A percentile compares a stretch with the other conserved stretches of the same genome.
Conservation (phyloP, 1,140 invertebrate species). For the Hylaeus anthracinus region DNA sequence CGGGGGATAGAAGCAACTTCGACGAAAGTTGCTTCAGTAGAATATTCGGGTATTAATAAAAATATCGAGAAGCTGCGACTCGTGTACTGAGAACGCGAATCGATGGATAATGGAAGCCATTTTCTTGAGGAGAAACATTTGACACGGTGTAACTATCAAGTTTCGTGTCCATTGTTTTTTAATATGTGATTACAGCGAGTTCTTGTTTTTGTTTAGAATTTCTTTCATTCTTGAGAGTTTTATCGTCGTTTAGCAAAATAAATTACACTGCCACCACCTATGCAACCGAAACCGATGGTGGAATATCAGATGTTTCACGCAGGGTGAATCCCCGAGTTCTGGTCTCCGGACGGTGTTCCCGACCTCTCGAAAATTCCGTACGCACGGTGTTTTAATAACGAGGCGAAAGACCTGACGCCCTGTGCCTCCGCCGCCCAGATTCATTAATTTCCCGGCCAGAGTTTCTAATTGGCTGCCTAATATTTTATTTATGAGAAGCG, state of each 20-base stretch:
- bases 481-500: slow-evolving; percentile 71
- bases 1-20: slow-evolving; percentile 46
- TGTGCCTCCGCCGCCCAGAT: slow-evolving; percentile 43
- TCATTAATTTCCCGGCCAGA: slow-evolving; percentile 69
- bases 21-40: slow-evolving; percentile 38
- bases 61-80: slow-evolving; percentile 25
- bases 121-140: background rate
- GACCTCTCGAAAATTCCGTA: slow-evolving; percentile 53
- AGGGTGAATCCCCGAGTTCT: slow-evolving; percentile 11
- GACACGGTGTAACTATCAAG: no score
- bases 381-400: slow-evolving; percentile 57
- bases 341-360: background rate
- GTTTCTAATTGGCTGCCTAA: slow-evolving; percentile 71
- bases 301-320: slow-evolving; percentile 28
- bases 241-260: no score
- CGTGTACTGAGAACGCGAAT: background rate
- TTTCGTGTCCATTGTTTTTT: no score
- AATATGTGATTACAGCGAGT: no score
- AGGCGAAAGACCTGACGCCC: slow-evolving; percentile 44
- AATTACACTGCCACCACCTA: no score
- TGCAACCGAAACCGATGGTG: background rate
- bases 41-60: slow-evolving; percentile 58
- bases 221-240: no score
- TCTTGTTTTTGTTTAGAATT: no score
- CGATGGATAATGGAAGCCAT: background rate